Evolutionary conservation across 2,888 invertebrate genomes (phyloP).

Genomic region (Synanthedon myopaeformis): DNA sequence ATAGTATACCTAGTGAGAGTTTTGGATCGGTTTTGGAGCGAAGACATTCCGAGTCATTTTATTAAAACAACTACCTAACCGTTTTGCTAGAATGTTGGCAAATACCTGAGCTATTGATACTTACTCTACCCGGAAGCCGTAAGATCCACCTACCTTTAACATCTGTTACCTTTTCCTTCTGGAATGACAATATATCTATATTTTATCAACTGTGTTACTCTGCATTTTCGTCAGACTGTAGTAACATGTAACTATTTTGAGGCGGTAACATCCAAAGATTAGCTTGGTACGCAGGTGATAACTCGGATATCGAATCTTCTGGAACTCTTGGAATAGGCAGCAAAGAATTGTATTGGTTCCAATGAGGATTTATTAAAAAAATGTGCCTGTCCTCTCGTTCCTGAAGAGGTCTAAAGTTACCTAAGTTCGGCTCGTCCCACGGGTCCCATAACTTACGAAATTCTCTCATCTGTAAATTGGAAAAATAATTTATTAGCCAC

Average conservation of each 20-base stretch:
- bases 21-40: no score
- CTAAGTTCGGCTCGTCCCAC: slow-evolving; percentile 57
- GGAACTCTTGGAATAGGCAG: slow-evolving; percentile 48
- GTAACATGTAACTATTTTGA: slow-evolving; percentile 39
- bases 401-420: slow-evolving; percentile 68
- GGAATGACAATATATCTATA: no score
- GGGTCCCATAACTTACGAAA: slow-evolving; percentile 67
- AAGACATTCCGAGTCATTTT: no score
- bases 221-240: slow-evolving; percentile 12
- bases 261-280: slow-evolving; percentile 42
- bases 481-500: slow-evolving; percentile 2
- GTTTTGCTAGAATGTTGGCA: no score
- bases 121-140: no score
- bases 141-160: no score
- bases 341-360: slow-evolving; percentile 58
- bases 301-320: slow-evolving; percentile 38
- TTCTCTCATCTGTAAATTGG: slow-evolving; percentile 52
- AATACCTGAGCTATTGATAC: no score
- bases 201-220: neutral
- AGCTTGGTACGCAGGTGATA: slow-evolving; percentile 38
- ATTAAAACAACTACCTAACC: no score
- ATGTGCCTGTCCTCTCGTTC: slow-evolving; percentile 46
- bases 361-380: slow-evolving; percentile 67
- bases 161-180: no score
- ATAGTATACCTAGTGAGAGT: no score